These are phyloP conservation scores for Syrmaticus mikado DNA, from an alignment of 2,113 vertebrate genomes.

Conservation along the genomic window DNA sequence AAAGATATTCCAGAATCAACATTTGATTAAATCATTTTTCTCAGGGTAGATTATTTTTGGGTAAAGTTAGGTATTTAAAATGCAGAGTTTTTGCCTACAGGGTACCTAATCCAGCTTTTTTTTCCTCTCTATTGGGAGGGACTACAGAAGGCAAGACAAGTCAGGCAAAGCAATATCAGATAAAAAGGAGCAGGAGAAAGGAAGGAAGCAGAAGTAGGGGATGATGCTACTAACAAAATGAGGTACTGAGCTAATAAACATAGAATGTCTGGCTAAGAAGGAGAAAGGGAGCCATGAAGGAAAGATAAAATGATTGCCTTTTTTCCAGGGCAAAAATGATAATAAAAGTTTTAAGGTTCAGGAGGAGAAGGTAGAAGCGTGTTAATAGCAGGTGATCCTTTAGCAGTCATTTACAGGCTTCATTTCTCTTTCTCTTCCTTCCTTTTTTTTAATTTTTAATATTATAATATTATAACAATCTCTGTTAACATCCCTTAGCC, in stretches of 20 bases:
- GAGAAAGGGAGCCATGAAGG: background rate
- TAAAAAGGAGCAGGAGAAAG: background rate
- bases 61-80: constrained; percentile 21
- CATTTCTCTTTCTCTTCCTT: background rate
- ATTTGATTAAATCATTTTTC: background rate
- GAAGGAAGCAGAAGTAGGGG: background rate
- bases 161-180: background rate
- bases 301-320: background rate
- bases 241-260: background rate
- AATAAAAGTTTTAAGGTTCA: background rate
- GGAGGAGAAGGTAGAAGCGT: background rate
- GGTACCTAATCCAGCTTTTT: background rate
- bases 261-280: background rate
- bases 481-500: background rate
- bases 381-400: background rate
- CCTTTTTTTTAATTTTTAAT: background rate
- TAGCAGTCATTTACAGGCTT: background rate
- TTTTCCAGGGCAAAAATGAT: background rate
- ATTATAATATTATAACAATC: background rate
- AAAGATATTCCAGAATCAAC: constrained; percentile 37
- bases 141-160: background rate
- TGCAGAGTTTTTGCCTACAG: constrained; percentile 33
- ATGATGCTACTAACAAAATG: background rate
- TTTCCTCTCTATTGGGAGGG: background rate
- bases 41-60: background rate